Percentiles rank a stretch among this genome's conserved stretches.
These are phyloP conservation scores for Oreonectes daqikongensis DNA, from an alignment of 2,797 vertebrate genomes.

Conservation along the genomic window DNA sequence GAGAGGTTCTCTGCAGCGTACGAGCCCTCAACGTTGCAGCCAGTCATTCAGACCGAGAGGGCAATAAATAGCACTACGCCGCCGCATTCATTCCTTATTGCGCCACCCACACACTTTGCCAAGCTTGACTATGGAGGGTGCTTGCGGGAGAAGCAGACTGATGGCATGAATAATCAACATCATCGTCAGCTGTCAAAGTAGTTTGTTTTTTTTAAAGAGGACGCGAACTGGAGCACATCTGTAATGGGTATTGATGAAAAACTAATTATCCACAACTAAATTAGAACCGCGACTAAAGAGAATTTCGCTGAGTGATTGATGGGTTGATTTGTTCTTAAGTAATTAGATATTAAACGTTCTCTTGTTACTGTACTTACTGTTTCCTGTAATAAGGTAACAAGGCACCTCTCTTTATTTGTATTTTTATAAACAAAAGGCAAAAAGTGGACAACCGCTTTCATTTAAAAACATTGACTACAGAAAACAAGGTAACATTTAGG, in stretches of 20 bases:
- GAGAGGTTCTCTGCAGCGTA: slow-evolving; percentile 52
- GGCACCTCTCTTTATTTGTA: no score
- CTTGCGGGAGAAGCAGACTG: slow-evolving; percentile 43
- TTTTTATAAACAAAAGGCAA: no score
- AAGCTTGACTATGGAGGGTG: slow-evolving; percentile 63
- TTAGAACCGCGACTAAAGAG: not conserved
- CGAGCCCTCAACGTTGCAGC: slow-evolving; percentile 52
- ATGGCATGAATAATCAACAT: slow-evolving; percentile 35
- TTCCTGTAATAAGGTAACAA: not conserved
- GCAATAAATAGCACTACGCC: slow-evolving; percentile 66
- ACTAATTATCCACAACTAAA: slow-evolving; percentile 34
- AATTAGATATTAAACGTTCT: not conserved
- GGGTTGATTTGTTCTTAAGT: not conserved
- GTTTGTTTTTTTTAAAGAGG: slow-evolving; percentile 32
- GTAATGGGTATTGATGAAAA: slow-evolving; percentile 6
- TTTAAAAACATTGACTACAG: no score
- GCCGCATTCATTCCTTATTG: slow-evolving; percentile 61
- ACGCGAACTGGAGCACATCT: slow-evolving; percentile 5
- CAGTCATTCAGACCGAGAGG: slow-evolving; percentile 66
- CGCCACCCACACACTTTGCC: slow-evolving; percentile 60
- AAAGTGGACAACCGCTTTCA: no score
- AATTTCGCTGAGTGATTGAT: slow-evolving; percentile 7
- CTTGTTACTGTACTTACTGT: not conserved
- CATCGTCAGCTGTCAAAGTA: slow-evolving; percentile 43
- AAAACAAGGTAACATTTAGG: no score